Conservation (phyloP, 2,888 invertebrate species). For the Hypena proboscidalis region DNA sequence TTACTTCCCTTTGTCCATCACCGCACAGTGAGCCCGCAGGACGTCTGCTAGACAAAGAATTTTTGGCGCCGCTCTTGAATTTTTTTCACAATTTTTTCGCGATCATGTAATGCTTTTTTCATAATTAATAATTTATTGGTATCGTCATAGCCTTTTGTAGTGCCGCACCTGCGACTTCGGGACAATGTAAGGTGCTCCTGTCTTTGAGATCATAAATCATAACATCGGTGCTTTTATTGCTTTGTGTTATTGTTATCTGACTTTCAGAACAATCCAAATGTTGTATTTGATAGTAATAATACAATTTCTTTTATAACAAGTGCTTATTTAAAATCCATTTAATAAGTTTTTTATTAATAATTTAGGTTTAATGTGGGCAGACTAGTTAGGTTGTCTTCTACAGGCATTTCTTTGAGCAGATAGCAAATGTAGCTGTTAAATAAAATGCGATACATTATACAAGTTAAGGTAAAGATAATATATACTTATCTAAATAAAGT, state of each 20-base stretch:
- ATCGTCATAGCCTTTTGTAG: slow-evolving; percentile 70
- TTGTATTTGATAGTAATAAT: too few relatives aligned
- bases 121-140: slow-evolving; percentile 84
- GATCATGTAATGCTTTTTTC: slow-evolving; percentile 70
- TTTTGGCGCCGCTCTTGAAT: slow-evolving; percentile 78
- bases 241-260: slow-evolving; percentile 19
- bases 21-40: slow-evolving; percentile 68
- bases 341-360: too few relatives aligned
- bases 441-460: too few relatives aligned
- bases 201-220: slow-evolving; percentile 71
- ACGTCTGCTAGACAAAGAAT: slow-evolving; percentile 77
- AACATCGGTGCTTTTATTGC: slow-evolving; percentile 38
- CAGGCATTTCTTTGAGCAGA: too few relatives aligned
- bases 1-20: slow-evolving; percentile 64
- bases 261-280: slow-evolving; percentile 9
- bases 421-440: too few relatives aligned
- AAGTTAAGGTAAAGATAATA: too few relatives aligned
- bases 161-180: slow-evolving; percentile 65
- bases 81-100: slow-evolving; percentile 63
- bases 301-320: too few relatives aligned
- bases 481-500: too few relatives aligned
- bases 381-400: too few relatives aligned
- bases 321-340: too few relatives aligned
- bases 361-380: too few relatives aligned
- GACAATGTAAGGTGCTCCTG: slow-evolving; percentile 76